These are phyloP conservation scores for Pluvialis apricaria DNA, from an alignment of 2,113 vertebrate genomes.

Conservation along the genomic window DNA sequence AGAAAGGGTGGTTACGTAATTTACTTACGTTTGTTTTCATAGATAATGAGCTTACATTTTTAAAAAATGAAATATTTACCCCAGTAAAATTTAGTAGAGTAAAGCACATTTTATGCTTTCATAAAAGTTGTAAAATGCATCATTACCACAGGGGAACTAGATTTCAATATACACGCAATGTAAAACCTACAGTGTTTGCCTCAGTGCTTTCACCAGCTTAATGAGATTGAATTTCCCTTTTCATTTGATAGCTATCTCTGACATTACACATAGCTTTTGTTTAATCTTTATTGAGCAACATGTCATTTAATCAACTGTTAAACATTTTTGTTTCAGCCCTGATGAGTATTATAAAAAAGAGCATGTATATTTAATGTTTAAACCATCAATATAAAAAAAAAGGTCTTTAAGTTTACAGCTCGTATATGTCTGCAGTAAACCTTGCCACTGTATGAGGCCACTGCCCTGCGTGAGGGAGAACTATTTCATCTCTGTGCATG, in stretches of 20 bases:
- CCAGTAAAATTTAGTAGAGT: background rate
- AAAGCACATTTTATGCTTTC: background rate
- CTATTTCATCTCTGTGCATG: background rate
- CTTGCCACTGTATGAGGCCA: background rate
- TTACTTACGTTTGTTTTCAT: background rate
- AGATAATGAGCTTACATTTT: background rate
- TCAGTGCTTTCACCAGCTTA: background rate
- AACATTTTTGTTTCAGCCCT: background rate
- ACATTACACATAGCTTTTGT: background rate
- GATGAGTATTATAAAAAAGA: background rate
- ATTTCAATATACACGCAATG: background rate
- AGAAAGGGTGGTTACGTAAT: background rate
- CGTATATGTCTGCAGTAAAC: background rate
- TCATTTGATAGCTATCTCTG: background rate
- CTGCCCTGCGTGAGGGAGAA: background rate
- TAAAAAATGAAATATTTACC: background rate
- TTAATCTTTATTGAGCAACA: conserved; percentile 25
- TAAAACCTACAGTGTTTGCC: background rate
- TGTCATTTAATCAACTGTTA: background rate
- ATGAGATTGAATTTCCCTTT: background rate
- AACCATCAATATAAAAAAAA: background rate
- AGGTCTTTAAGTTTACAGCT: background rate
- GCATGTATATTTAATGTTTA: conserved; percentile 3
- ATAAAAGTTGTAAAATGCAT: background rate
- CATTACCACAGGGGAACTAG: background rate